Percentiles rank a stretch among this genome's conserved stretches.
Evolutionary conservation across 2,888 invertebrate species (phyloP).

Genomic region (Cosmorhoe ocellata): DNA sequence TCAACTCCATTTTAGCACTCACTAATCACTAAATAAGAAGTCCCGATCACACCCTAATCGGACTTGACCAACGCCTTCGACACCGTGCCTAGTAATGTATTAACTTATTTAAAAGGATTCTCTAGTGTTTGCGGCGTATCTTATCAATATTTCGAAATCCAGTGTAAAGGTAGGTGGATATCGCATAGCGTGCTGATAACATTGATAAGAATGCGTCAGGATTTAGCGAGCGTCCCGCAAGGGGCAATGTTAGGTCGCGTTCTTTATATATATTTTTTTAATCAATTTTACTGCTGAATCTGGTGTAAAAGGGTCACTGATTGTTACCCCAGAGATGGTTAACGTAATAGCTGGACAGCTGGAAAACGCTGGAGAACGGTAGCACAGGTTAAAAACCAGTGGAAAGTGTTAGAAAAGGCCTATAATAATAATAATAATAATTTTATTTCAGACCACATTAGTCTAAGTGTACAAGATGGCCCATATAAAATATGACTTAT

Average conservation of each 20-base stretch:
- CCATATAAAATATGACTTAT: too few relatives aligned
- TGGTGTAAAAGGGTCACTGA: too few relatives aligned
- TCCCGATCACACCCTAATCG: slow-evolving; percentile 30
- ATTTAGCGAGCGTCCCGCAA: slow-evolving; percentile 41
- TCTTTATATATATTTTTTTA: neutral
- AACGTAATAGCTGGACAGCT: too few relatives aligned
- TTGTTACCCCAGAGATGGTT: too few relatives aligned
- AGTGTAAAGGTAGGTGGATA: slow-evolving; percentile 60
- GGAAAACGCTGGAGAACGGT: too few relatives aligned
- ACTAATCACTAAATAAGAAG: slow-evolving; percentile 27
- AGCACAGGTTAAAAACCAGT: too few relatives aligned
- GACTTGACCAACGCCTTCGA: slow-evolving; percentile 47
- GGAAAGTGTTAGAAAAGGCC: too few relatives aligned
- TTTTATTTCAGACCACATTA: too few relatives aligned
- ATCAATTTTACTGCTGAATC: too few relatives aligned
- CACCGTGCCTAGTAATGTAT: slow-evolving; percentile 40
- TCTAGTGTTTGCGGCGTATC: slow-evolving; percentile 48
- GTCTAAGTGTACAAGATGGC: too few relatives aligned
- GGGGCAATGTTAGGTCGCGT: slow-evolving; percentile 34
- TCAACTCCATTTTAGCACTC: slow-evolving; percentile 50
- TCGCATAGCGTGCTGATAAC: slow-evolving; percentile 45
- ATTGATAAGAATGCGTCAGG: slow-evolving; percentile 40
- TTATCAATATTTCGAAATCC: slow-evolving; percentile 75
- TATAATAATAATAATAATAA: too few relatives aligned
- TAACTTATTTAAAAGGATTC: slow-evolving; percentile 49